Conservation (phyloP, 1,140 invertebrate species). For the Zophobas morio region DNA sequence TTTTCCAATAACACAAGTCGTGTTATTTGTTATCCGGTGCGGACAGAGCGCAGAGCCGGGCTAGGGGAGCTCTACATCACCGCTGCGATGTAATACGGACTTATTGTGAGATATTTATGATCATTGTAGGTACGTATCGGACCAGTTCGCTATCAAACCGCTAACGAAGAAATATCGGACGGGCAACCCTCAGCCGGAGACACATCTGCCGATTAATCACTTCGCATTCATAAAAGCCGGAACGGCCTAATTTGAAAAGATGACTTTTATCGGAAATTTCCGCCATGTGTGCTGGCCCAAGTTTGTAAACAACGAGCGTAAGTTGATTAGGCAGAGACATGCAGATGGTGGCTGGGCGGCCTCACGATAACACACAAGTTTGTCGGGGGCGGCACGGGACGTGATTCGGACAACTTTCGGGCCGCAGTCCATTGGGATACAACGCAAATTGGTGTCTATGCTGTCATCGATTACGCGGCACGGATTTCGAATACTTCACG, state of each 20-base stretch:
- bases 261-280: conserved; percentile 9
- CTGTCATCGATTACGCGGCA: neutral
- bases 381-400: neutral
- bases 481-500: no score
- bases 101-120: conserved; percentile 61
- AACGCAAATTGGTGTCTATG: neutral
- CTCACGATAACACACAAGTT: conserved; percentile 21
- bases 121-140: conserved; percentile 43
- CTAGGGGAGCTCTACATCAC: conserved; percentile 54
- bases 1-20: conserved; percentile 61
- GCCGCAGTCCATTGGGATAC: conserved; percentile 25
- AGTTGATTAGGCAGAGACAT: conserved; percentile 29
- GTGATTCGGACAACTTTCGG: conserved; percentile 16
- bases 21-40: conserved; percentile 60
- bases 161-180: conserved; percentile 40
- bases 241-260: conserved; percentile 33
- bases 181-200: conserved; percentile 5
- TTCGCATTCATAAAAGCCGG: neutral
- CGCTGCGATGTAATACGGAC: conserved; percentile 56
- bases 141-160: conserved; percentile 21
- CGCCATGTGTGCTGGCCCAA: conserved; percentile 1
- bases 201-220: conserved; percentile 28
- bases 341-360: conserved; percentile 4
- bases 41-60: conserved; percentile 46
- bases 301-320: conserved; percentile 9